Evolutionary conservation across 2,113 vertebrate genomes (phyloP), one percentile per base, ranked within the genome.

Genomic region (Clarias batrachus): DNA sequence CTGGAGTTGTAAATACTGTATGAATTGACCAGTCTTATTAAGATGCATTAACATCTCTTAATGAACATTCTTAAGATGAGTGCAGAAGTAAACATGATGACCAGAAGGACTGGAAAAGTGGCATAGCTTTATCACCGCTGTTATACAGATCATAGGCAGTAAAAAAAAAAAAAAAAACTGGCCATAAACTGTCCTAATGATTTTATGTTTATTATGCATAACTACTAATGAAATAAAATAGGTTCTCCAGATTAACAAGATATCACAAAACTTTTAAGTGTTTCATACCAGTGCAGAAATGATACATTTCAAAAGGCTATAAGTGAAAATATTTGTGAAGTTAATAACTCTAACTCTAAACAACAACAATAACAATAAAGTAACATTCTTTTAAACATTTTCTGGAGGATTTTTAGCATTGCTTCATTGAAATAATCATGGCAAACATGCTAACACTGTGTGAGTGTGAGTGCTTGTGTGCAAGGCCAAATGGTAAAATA

Each of bases 21-120:
- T 93, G 92, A 87, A 93, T 92, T 92, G 88, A 27, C 71, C 79
- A 91, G 91, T 91, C 13, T 33, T 92, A 93, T 94, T 94, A 93
- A 91, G 88, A 90, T 52, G 56, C 82, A 88, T 87, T 86, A 91
- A 93, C 94, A 94, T 92, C 93, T 83, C 88, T 88, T 94, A 94
- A 94, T 94, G 92, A 94, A 92, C 91, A 87, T 68, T 81, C 79
- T 80, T 90, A 90, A 87, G 91, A 79, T 37, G 89, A 73, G 59
- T 37, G n/a, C 60, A 21, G 5, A 80, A 88, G 87, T 91, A 92
- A 93, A 88, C 91, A 92, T 41, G 82, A 93, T 90, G 90, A 94
- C 93, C 93, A 94, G 92, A 93, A 87, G 83, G 90, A 89, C 88
- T 12, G 71, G 85, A 89, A 92, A 87, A 90, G 84, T 33, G 17